Evolutionary conservation across 2,888 invertebrate species (phyloP).

Genomic region (Tenthredo mesomela): DNA sequence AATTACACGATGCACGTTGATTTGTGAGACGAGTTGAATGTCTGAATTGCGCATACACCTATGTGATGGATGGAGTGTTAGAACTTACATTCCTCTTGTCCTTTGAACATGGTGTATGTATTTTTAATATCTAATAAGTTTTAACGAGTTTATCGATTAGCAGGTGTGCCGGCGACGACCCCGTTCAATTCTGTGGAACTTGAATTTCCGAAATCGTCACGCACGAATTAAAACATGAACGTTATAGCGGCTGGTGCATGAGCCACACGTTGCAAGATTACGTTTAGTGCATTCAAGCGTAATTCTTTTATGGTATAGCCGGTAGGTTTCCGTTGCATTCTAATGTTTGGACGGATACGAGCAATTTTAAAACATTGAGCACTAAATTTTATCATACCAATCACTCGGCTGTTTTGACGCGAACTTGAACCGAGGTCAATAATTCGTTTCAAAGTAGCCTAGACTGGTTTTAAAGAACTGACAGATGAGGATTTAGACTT

Average conservation of each 20-base stretch:
- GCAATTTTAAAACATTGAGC: conserved; percentile 53
- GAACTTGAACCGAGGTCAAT: conserved; percentile 31
- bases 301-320: background rate
- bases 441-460: background rate
- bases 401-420: conserved; percentile 5
- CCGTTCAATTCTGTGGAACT: background rate
- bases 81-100: background rate
- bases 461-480: background rate
- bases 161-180: conserved; percentile 24
- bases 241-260: background rate
- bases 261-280: conserved; percentile 32
- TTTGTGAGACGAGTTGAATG: conserved; percentile 1
- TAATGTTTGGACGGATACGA: conserved; percentile 49
- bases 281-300: conserved; percentile 39
- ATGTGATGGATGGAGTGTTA: background rate
- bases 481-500: background rate
- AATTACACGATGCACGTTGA: conserved; percentile 23
- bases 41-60: background rate
- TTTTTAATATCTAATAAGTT: conserved; percentile 12
- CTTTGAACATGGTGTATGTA: background rate
- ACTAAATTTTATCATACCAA: background rate
- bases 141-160: conserved; percentile 46
- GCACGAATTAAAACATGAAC: conserved; percentile 2
- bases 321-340: conserved; percentile 55
- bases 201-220: conserved; percentile 18